A percentile compares a stretch with the other conserved stretches of the same genome.
phyloP scores from a whole-genome alignment of 2,888 invertebrate genomes.

The Chloroclystis v-ata region DNA sequence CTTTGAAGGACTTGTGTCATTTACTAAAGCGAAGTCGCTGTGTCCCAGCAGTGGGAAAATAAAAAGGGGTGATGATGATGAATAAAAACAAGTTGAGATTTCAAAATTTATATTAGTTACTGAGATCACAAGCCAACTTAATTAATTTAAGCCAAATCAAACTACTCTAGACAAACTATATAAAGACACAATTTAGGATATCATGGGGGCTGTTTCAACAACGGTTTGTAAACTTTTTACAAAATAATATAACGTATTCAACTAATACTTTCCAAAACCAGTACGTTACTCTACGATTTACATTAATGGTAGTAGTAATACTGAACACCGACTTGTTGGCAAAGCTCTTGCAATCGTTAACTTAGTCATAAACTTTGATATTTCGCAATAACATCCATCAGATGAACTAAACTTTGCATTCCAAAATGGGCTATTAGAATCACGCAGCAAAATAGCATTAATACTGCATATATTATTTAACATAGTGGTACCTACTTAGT shows the following conservation, averaged over 20 bases:
- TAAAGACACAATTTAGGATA: constrained; percentile 24
- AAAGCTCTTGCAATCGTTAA: too few relatives aligned
- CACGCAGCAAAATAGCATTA: too few relatives aligned
- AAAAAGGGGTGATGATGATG: not conserved
- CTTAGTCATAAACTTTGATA: constrained; percentile 11
- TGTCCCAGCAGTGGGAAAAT: too few relatives aligned
- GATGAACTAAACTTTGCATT: constrained; percentile 4
- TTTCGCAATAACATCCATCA: constrained; percentile 6
- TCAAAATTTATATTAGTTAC: constrained; percentile 56
- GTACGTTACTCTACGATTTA: constrained; percentile 4
- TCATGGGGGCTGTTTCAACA: constrained; percentile 7
- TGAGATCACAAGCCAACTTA: constrained; percentile 72
- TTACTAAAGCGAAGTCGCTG: too few relatives aligned
- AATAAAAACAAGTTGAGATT: constrained; percentile 34
- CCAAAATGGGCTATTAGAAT: constrained; percentile 8
- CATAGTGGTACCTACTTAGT: too few relatives aligned
- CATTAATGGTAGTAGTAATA: constrained; percentile 8
- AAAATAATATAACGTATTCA: constrained; percentile 20
- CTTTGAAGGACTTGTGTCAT: too few relatives aligned
- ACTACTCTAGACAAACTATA: constrained; percentile 32
- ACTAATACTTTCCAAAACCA: not conserved
- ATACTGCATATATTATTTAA: too few relatives aligned
- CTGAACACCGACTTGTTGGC: too few relatives aligned
- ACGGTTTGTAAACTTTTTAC: constrained; percentile 16
- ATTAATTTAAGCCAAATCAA: constrained; percentile 53